Conservation (phyloP, 2,888 invertebrate genomes). For the Actias luna region DNA sequence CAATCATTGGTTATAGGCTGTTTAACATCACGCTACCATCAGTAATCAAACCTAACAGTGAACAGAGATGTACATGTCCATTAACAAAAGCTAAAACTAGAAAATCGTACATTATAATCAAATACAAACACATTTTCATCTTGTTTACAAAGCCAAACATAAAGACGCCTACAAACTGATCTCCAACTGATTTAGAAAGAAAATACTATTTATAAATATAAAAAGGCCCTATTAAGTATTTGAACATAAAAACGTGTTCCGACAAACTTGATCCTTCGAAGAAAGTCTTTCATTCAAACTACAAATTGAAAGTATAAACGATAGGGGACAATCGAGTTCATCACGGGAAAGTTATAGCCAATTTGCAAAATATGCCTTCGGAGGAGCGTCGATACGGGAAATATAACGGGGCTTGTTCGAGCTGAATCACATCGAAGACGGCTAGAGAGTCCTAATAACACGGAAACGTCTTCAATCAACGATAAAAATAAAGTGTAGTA, state of each 20-base stretch:
- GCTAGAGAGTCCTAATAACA: constrained; percentile 43
- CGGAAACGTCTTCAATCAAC: constrained; percentile 69
- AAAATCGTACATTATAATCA: not conserved
- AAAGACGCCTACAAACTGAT: not conserved
- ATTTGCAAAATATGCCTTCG: constrained; percentile 58
- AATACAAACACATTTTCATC: not conserved
- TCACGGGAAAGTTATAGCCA: constrained; percentile 52
- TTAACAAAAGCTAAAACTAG: no score
- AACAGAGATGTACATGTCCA: no score
- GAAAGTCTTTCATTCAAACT: constrained; percentile 40
- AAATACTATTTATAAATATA: not conserved
- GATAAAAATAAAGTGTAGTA: constrained; percentile 73
- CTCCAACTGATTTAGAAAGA: constrained; percentile 12
- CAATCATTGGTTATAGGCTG: no score
- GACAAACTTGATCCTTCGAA: constrained; percentile 27
- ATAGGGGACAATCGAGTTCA: constrained; percentile 52
- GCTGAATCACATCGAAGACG: constrained; percentile 19
- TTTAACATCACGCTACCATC: no score
- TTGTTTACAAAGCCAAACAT: not conserved
- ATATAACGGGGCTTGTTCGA: constrained; percentile 34
- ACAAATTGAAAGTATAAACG: constrained; percentile 58
- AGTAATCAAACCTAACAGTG: no score
- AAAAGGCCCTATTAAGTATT: constrained; percentile 23
- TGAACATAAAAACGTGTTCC: constrained; percentile 15
- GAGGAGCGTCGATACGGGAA: constrained; percentile 36